Base-by-base conservation (phyloP, 2,888 invertebrate genomes). In the Aleiodes testaceus region DNA sequence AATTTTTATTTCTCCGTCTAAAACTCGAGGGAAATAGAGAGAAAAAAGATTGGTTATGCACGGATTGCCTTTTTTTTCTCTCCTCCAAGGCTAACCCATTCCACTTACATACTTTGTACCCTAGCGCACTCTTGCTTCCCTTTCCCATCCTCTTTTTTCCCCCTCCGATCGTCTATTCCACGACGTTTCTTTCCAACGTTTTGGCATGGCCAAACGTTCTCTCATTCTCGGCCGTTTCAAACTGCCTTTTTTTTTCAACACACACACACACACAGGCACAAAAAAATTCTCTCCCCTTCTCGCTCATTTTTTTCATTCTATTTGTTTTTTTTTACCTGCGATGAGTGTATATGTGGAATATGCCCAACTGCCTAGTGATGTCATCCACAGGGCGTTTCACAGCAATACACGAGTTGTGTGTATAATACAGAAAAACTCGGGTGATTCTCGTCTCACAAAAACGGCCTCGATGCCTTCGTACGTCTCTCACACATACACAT, bases 21-120 rank as follows among this genome's bases (percentile, higher is more conserved):
- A 42, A n/a, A 42, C 16, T 59, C 42, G 36, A 59, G 36, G 59
- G 36, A 55, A 55, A 59, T 36, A 59, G 36, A 59, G 9, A 59
- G 18, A 18, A 26, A 42, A 59, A 22, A 30, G 7, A 14, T 30
- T 26, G 55, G 55, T 49, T 75, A 74, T 71, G 75, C 74, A 77
- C 64, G 70, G 72, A 69, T 77, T 75, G 69, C 68, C 74, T 74
- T 74, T 74, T 75, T 73, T 78, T 74, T 69, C 69, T 55, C 70
- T 74, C 76, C 72, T 74, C 79, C 79, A 80, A 80, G 79, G 79
- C 78, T 79, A 78, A 79, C 75, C 77, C 78, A 77, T 79, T 78
- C 76, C 77, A 76, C 75, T 74, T 68, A 72, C 72, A 74, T 71
- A 75, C 77, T 73, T 75, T 74, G 74, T 77, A 77, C 75, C 72